A percentile compares a stretch with the other conserved stretches of the same genome.
These are phyloP conservation scores for Argyresthia albistria DNA, from an alignment of 2,888 invertebrate species.

Conservation along the genomic window DNA sequence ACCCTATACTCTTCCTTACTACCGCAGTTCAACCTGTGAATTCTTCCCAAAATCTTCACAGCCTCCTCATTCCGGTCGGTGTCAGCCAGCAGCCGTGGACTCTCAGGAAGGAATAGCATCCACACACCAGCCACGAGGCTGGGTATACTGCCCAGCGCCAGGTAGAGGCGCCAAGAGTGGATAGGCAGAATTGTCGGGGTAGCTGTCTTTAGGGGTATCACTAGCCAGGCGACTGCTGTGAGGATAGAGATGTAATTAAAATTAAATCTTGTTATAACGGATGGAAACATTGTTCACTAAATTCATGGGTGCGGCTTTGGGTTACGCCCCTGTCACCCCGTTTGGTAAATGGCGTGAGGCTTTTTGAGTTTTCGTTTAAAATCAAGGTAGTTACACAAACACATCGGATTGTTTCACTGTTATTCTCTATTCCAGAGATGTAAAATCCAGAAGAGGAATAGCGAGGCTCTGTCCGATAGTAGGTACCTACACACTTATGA, in stretches of 20 bases:
- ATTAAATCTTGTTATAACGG: no score
- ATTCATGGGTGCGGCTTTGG: no score
- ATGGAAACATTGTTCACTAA: no score
- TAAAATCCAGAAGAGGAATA: no score
- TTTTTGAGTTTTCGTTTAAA: no score
- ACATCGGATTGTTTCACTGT: no score
- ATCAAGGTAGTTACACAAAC: no score
- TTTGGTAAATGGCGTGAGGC: no score
- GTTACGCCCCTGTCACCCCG: no score
- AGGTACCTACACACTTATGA: no score
- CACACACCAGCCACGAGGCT: slow-evolving; percentile 74
- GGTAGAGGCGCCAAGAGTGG: slow-evolving; percentile 81
- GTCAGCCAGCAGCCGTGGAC: slow-evolving; percentile 76
- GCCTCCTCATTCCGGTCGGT: slow-evolving; percentile 73
- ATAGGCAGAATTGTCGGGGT: slow-evolving; percentile 49
- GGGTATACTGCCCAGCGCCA: slow-evolving; percentile 76
- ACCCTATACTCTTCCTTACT: slow-evolving; percentile 66
- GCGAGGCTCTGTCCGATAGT: no score
- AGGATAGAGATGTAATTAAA: background rate
- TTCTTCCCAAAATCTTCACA: slow-evolving; percentile 67
- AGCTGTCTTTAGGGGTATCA: slow-evolving; percentile 68
- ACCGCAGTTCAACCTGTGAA: slow-evolving; percentile 69
- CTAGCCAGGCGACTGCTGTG: slow-evolving; percentile 75
- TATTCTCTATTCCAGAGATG: no score
- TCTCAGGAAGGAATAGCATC: slow-evolving; percentile 76